Evolutionary conservation across 2,888 invertebrate genomes (phyloP).

Genomic region (Empis stercorea): DNA sequence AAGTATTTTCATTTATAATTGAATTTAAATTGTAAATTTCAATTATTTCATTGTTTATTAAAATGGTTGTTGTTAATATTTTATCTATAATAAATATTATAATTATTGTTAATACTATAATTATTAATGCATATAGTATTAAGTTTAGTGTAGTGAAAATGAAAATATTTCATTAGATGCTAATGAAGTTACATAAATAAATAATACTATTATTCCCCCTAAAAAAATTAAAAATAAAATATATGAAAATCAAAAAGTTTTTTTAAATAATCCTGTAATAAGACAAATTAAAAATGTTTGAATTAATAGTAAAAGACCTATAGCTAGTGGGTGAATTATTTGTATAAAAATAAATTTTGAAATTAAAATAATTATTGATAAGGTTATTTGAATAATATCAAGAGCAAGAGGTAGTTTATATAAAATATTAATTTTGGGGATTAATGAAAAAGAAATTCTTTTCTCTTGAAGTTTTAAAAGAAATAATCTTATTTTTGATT

Average conservation of each 20-base stretch:
- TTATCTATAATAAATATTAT: conserved; percentile 21
- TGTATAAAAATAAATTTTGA: conserved; percentile 34
- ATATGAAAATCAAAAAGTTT: conserved; percentile 46
- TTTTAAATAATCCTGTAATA: conserved; percentile 38
- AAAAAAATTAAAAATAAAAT: conserved; percentile 49
- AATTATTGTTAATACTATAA: conserved; percentile 19
- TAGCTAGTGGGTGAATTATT: conserved; percentile 40
- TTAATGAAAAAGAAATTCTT: conserved; percentile 45
- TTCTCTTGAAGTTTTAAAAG: conserved; percentile 50
- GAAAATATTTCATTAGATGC: conserved; percentile 48
- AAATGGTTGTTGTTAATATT: conserved; percentile 26
- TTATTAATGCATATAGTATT: conserved; percentile 20
- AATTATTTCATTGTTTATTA: conserved; percentile 33
- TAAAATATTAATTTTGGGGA: conserved; percentile 58
- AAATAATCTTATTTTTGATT: conserved; percentile 44
- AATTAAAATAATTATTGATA: conserved; percentile 21
- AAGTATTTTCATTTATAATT: conserved; percentile 34
- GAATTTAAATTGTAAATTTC: conserved; percentile 21
- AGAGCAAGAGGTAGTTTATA: conserved; percentile 52
- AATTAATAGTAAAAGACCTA: conserved; percentile 41
- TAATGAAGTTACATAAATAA: conserved; percentile 50
- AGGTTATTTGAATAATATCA: conserved; percentile 33
- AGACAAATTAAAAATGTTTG: conserved; percentile 41
- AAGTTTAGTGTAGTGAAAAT: conserved; percentile 27
- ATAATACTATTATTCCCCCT: conserved; percentile 50